Conservation (phyloP, 2,888 invertebrate species). For the Petrolisthes cinctipes region DNA sequence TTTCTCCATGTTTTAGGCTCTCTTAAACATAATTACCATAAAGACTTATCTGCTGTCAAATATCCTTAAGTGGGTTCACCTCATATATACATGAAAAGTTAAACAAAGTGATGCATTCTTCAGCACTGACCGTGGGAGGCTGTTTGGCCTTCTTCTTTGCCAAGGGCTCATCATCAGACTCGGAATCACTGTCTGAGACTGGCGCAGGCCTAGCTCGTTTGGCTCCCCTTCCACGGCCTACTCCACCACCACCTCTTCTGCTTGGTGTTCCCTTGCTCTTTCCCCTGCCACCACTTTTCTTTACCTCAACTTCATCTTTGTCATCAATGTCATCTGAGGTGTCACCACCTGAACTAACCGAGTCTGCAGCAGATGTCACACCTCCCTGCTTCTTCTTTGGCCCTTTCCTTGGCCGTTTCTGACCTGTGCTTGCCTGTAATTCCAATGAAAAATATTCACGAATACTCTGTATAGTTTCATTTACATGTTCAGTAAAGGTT, state of each 20-base stretch:
- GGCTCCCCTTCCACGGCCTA: slow-evolving; percentile 27
- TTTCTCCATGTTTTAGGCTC: too few species aligned
- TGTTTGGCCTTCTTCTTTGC: slow-evolving; percentile 49
- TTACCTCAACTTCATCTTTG: slow-evolving; percentile 21
- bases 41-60: too few species aligned
- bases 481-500: neutral
- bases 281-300: neutral
- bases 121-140: slow-evolving; percentile 48
- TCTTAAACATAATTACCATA: too few species aligned
- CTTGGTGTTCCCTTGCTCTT: slow-evolving; percentile 28
- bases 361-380: slow-evolving; percentile 4
- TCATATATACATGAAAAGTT: too few species aligned
- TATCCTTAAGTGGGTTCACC: too few species aligned
- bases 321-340: neutral
- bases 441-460: neutral
- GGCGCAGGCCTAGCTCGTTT: slow-evolving; percentile 13
- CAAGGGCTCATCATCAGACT: slow-evolving; percentile 49
- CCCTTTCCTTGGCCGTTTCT: slow-evolving; percentile 43
- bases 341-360: slow-evolving; percentile 23
- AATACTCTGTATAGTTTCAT: neutral
- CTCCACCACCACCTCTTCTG: slow-evolving; percentile 25
- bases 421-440: slow-evolving; percentile 29
- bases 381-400: slow-evolving; percentile 28
- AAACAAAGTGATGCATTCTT: too few species aligned
- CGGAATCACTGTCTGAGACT: slow-evolving; percentile 50